phyloP scores from a whole-genome alignment of 1,140 invertebrate species.

The Drosophila mojavensis region DNA sequence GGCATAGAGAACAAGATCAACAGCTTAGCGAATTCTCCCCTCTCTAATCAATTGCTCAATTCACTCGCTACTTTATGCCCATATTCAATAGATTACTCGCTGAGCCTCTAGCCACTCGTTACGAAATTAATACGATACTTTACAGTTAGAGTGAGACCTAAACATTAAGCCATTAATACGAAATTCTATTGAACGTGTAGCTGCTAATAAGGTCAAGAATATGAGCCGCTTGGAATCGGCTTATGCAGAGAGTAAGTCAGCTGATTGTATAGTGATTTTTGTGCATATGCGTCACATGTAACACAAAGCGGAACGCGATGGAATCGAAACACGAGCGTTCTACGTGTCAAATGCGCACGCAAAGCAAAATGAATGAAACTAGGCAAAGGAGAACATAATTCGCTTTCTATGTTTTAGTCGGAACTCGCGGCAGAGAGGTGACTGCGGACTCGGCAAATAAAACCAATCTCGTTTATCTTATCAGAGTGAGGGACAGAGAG shows the following conservation, averaged over 20 bases:
- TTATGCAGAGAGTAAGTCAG: slow-evolving; percentile 14
- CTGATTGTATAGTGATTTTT: slow-evolving; percentile 22
- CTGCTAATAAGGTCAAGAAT: too few relatives aligned
- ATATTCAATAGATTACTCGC: too few relatives aligned
- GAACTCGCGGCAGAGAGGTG: background rate
- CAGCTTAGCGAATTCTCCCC: too few relatives aligned
- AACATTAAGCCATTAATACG: too few relatives aligned
- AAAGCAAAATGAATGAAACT: background rate
- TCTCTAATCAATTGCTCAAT: too few relatives aligned
- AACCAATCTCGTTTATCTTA: slow-evolving; percentile 48
- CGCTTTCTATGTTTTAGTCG: background rate
- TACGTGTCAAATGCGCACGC: slow-evolving; percentile 20
- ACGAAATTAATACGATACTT: too few relatives aligned
- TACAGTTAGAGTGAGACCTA: too few relatives aligned
- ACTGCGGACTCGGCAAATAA: slow-evolving; percentile 33
- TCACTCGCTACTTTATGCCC: too few relatives aligned
- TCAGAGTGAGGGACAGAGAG: slow-evolving; percentile 2
- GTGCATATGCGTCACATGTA: slow-evolving; percentile 36
- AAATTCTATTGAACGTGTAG: too few relatives aligned
- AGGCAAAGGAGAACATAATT: background rate
- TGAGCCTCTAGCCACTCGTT: too few relatives aligned
- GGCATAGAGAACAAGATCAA: too few relatives aligned
- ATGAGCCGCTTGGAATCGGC: slow-evolving; percentile 6
- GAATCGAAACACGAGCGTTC: slow-evolving; percentile 29
- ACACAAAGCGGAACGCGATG: slow-evolving; percentile 5